Evolutionary conservation across 2,888 invertebrate species (phyloP), one percentile per base, ranked within the genome.

Genomic region (Odiellus spinosus): DNA sequence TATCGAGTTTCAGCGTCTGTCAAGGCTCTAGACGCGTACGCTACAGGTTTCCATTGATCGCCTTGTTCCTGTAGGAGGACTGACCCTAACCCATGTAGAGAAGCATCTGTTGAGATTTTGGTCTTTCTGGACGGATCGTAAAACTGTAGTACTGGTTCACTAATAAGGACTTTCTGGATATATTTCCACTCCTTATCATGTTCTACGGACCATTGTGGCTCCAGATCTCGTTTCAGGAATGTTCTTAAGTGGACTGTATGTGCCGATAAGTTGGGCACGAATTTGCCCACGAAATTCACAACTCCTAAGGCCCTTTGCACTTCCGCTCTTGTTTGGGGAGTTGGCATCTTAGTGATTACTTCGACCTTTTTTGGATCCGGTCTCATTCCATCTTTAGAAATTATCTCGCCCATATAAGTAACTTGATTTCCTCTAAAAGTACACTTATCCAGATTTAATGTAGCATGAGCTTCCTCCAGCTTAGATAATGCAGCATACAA

Each of bases 91-190:
- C 38, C 38, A 38, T 38, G 17, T 38, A 6, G 15, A 10, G 38
- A 38, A 6, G 38, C 38, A 10, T 38, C 38, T 38, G 18, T 18
- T 17, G 38, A 38, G 15, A 38, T 10, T 2, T 49, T 40, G 0
- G 52, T 55, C 2, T 46, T 38, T 15, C 55, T 49, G 4, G 50
- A 51, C 8, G 55, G 51, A 47, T 64, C 60, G 51, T 56, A 66
- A 40, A 56, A 52, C 11, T 59, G 55, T 15, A 66, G 54, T 3
- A 57, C 55, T 4, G 63, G 63, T 1, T 56, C 49, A 40, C 52
- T 42, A 6, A 55, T 48, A 8, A 65, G 42, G 18, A 55, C 32
- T 11, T 4, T 26, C 26, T 26, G 26, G 8, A 26, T 26, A 4
- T 8, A 8, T 26, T 26, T 26, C 26, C 51, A 10, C 49, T 17